phyloP scores from a whole-genome alignment of 2,797 vertebrate genomes.

The Enteromius treurensis region DNA sequence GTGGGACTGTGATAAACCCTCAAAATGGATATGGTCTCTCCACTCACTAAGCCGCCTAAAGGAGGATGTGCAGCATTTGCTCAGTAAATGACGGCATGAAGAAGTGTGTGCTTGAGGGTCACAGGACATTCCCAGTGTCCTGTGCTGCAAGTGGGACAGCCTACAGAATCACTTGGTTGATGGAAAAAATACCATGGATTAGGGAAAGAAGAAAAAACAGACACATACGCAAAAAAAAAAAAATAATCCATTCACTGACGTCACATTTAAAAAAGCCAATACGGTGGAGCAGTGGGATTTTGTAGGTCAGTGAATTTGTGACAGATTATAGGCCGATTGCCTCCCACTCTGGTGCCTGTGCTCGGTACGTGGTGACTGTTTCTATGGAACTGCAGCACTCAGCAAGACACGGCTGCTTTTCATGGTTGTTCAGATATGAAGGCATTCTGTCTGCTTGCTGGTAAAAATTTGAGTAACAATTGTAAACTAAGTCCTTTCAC shows the following conservation, averaged over 20 bases:
- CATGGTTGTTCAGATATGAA: not conserved
- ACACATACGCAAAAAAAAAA: constrained; percentile 51
- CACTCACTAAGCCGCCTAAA: constrained; percentile 21
- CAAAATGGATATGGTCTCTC: not conserved
- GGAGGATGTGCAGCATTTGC: not conserved
- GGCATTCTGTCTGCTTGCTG: constrained; percentile 8
- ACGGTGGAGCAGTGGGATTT: constrained; percentile 54
- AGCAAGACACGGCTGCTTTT: not conserved
- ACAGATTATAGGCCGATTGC: constrained; percentile 54
- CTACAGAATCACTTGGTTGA: constrained; percentile 54
- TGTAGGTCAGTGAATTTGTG: constrained; percentile 63
- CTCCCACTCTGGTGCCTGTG: constrained; percentile 44
- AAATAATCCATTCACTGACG: constrained; percentile 70
- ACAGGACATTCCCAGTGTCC: constrained; percentile 36
- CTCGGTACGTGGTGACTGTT: constrained; percentile 36
- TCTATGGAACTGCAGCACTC: constrained; percentile 32
- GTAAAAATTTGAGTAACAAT: constrained; percentile 7
- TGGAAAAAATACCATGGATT: constrained; percentile 73
- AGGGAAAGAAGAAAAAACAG: constrained; percentile 62
- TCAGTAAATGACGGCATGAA: not conserved
- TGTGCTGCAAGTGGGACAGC: constrained; percentile 43
- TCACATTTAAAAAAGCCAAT: constrained; percentile 62
- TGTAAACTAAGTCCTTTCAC: not conserved
- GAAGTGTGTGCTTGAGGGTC: constrained; percentile 19
- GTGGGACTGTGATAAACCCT: constrained; percentile 4